Percentiles rank a stretch among this genome's conserved stretches.
Conservation (phyloP, 2,888 invertebrate species). For the Lymantria monacha region DNA sequence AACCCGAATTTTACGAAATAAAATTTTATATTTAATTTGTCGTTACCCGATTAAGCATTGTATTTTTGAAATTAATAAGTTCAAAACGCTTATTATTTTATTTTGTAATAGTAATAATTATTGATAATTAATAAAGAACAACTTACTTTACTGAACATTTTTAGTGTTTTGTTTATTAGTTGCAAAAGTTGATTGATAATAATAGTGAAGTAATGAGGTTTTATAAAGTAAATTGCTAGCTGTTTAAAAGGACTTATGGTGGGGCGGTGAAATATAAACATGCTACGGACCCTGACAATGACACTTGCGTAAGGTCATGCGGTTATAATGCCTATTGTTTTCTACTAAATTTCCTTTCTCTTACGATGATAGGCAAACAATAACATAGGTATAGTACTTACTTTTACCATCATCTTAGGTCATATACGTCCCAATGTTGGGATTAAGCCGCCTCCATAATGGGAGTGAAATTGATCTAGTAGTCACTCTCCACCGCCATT, state of each 20-base stretch:
- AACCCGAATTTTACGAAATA: too few species aligned
- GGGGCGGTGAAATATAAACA: conserved; percentile 60
- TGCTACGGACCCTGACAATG: conserved; percentile 52
- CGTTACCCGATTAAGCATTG: too few species aligned
- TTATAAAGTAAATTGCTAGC: conserved; percentile 60
- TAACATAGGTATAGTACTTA: too few species aligned
- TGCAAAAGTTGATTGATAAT: conserved; percentile 60
- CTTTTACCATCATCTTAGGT: too few species aligned
- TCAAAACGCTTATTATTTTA: neutral
- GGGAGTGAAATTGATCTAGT: too few species aligned
- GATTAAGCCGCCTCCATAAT: too few species aligned
- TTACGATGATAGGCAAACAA: neutral
- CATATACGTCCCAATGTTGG: too few species aligned
- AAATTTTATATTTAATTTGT: too few species aligned
- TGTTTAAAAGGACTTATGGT: conserved; percentile 39
- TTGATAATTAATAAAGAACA: neutral
- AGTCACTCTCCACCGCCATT: too few species aligned
- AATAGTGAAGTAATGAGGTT: conserved; percentile 51
- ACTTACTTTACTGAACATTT: conserved; percentile 70
- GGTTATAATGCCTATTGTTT: conserved; percentile 24
- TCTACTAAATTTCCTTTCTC: conserved; percentile 16
- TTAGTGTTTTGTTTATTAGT: conserved; percentile 49
- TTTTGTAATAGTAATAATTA: neutral
- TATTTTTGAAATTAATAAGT: too few species aligned
- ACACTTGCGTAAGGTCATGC: conserved; percentile 52